Evolutionary conservation across 2,113 vertebrate species (phyloP).

Genomic region (Chionodraco myersi): DNA sequence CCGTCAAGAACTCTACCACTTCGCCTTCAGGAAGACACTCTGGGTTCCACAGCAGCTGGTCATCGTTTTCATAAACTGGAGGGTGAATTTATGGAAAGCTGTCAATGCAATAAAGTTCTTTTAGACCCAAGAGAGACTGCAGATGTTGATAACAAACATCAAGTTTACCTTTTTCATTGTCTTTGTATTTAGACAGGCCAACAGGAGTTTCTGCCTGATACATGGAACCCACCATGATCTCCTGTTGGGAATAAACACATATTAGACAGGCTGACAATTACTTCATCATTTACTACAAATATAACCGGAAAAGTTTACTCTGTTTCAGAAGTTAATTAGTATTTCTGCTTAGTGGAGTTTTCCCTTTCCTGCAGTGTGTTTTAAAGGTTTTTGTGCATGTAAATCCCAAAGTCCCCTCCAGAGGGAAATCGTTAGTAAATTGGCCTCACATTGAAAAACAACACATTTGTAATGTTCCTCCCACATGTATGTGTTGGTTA

Average conservation of each 20-base stretch:
- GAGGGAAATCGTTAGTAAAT: too few species aligned
- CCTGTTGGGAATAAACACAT: constrained; percentile 81
- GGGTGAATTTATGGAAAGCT: neutral
- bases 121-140: neutral
- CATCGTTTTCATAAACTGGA: constrained; percentile 95
- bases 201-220: constrained; percentile 97
- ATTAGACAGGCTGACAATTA: neutral
- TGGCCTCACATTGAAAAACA: too few species aligned
- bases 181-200: constrained; percentile 93
- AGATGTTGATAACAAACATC: neutral
- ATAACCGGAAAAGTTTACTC: neutral
- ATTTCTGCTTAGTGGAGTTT: neutral
- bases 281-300: neutral
- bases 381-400: too few species aligned
- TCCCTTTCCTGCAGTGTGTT: too few species aligned
- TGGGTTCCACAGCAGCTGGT: constrained; percentile 97
- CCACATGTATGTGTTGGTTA: too few species aligned
- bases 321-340: neutral
- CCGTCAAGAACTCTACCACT: constrained; percentile 93
- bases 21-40: constrained; percentile 91
- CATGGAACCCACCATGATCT: constrained; percentile 99
- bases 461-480: too few species aligned
- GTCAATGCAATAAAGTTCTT: neutral
- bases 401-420: too few species aligned
- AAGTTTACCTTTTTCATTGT: constrained; percentile 93